These are phyloP conservation scores for Tiaroga cobitis DNA, from an alignment of 2,797 vertebrate genomes.

Conservation along the genomic window DNA sequence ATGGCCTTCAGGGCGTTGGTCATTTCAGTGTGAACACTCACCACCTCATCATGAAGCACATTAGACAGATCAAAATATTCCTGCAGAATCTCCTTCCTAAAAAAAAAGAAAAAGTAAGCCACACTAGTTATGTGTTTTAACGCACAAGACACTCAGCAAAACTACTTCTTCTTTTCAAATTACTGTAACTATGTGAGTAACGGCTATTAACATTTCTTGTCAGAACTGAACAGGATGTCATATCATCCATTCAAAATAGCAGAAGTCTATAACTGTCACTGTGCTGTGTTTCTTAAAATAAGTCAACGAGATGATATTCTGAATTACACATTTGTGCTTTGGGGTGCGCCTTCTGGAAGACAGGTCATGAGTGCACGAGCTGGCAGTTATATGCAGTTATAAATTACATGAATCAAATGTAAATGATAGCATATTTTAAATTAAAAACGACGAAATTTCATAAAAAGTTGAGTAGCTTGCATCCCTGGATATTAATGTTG, in stretches of 20 bases:
- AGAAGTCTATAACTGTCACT: constrained; percentile 33
- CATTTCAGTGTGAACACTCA: constrained; percentile 85
- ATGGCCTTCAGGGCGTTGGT: constrained; percentile 79
- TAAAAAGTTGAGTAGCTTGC: background rate
- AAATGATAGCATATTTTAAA: background rate
- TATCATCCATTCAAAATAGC: constrained; percentile 6
- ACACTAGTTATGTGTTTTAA: background rate
- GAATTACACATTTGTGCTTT: background rate
- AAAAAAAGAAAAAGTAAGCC: background rate
- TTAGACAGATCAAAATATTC: constrained; percentile 92
- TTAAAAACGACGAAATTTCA: background rate
- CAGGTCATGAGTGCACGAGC: fast-evolving
- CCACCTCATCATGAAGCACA: constrained; percentile 88
- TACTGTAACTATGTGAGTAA: background rate
- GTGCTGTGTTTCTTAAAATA: constrained; percentile 4
- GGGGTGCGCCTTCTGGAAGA: background rate
- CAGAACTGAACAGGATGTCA: background rate
- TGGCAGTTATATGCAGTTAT: background rate
- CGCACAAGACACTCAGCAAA: background rate
- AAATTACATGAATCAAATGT: background rate
- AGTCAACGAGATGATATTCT: background rate
- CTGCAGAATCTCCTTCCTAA: constrained; percentile 89
- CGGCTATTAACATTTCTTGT: background rate
- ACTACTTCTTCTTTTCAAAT: constrained; percentile 30
- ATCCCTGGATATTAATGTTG: background rate